phyloP scores from a whole-genome alignment of 1,140 invertebrate genomes.

The Eubasilissa regina region DNA sequence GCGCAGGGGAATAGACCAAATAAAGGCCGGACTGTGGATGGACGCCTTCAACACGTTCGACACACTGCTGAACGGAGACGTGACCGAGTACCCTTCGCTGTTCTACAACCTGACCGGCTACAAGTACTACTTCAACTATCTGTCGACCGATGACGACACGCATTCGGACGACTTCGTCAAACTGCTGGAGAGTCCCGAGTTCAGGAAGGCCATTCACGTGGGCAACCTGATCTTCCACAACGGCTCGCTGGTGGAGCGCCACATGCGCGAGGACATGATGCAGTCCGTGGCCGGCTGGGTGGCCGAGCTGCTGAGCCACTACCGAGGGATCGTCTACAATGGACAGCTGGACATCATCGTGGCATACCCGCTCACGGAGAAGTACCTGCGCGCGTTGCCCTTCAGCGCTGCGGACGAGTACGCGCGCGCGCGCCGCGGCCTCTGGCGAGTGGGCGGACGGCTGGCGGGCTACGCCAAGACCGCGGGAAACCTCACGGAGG shows the following conservation, averaged over 20 bases:
- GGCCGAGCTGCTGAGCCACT: conserved; percentile 78
- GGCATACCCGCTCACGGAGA: conserved; percentile 83
- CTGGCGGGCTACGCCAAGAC: conserved; percentile 86
- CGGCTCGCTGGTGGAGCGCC: conserved; percentile 75
- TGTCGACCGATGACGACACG: conserved; percentile 73
- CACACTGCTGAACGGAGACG: conserved; percentile 80
- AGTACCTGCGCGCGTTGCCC: conserved; percentile 79
- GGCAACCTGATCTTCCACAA: conserved; percentile 82
- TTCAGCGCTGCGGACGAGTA: conserved; percentile 80
- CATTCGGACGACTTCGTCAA: conserved; percentile 68
- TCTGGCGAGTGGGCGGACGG: conserved; percentile 80
- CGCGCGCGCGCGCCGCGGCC: conserved; percentile 75
- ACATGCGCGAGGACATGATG: conserved; percentile 86
- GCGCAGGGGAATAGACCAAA: conserved; percentile 73
- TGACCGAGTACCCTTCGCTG: conserved; percentile 75
- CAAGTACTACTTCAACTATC: conserved; percentile 86
- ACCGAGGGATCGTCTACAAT: conserved; percentile 84
- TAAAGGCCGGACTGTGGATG: conserved; percentile 75
- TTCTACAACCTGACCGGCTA: conserved; percentile 88
- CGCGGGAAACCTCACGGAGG: conserved; percentile 82
- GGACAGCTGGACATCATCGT: conserved; percentile 91
- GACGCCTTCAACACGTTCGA: conserved; percentile 83
- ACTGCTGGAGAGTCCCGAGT: conserved; percentile 75
- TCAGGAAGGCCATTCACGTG: conserved; percentile 85
- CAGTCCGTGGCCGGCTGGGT: conserved; percentile 85